A percentile compares a stretch with the other conserved stretches of the same genome.
phyloP scores from a whole-genome alignment of 2,888 invertebrate species.

The Thalpophila matura region DNA sequence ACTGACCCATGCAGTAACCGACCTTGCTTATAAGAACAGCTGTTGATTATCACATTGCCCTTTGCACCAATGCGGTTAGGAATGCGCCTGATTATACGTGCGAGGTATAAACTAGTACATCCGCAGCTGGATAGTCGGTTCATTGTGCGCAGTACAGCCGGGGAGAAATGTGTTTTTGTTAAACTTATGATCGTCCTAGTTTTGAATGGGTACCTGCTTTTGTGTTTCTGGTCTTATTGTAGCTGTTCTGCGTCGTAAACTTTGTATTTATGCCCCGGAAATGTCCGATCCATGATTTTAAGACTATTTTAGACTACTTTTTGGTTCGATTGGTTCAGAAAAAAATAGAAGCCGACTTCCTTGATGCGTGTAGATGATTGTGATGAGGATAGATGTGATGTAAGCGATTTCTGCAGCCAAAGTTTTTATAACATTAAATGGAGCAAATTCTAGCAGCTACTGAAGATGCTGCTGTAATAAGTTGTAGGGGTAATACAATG shows the following conservation, averaged over 20 bases:
- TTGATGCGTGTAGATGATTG: no score
- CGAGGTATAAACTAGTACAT: slow-evolving; percentile 46
- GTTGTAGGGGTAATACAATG: no score
- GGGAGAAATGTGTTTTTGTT: slow-evolving; percentile 22
- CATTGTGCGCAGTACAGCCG: slow-evolving; percentile 46
- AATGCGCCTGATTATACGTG: slow-evolving; percentile 49
- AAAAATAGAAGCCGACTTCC: no score
- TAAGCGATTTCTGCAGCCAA: no score
- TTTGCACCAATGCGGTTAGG: slow-evolving; percentile 48
- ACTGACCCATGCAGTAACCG: slow-evolving; percentile 13
- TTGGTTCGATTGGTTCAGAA: no score
- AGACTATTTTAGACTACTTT: no score
- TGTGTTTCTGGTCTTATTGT: not conserved
- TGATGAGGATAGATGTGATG: no score
- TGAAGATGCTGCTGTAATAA: no score
- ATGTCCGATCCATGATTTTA: not conserved
- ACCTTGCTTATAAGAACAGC: slow-evolving; percentile 39
- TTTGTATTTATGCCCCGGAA: not conserved
- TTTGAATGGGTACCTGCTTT: slow-evolving; percentile 22
- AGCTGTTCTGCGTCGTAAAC: not conserved
- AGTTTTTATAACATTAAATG: no score
- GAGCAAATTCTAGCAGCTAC: no score
- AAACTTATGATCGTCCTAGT: slow-evolving; percentile 32
- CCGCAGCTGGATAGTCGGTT: slow-evolving; percentile 47
- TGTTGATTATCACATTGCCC: slow-evolving; percentile 51